These are phyloP conservation scores for Pithys albifrons DNA, from an alignment of 2,113 vertebrate species.

Conservation along the genomic window DNA sequence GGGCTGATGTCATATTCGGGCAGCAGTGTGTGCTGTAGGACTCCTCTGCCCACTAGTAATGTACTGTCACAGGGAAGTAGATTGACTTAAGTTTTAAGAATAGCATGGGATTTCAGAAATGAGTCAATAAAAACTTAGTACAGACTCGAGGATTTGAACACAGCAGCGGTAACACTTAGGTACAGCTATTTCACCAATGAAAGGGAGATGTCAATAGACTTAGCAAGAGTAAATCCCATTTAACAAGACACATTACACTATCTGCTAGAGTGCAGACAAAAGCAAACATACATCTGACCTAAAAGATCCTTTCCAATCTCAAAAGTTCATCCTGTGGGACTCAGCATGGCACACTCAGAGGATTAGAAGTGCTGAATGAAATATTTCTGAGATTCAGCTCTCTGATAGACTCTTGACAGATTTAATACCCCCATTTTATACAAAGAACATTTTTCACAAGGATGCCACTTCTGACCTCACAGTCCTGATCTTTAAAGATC, in stretches of 20 bases:
- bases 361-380: background rate
- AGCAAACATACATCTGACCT: background rate
- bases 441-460: background rate
- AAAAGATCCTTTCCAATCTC: conserved; percentile 17
- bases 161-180: background rate
- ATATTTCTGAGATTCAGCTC: background rate
- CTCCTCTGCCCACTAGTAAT: background rate
- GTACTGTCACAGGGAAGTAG: background rate
- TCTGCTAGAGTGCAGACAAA: background rate
- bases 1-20: background rate
- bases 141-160: background rate
- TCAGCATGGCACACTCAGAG: background rate
- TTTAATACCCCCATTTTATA: background rate
- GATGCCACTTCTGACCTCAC: background rate
- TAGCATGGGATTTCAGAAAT: background rate
- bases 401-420: background rate
- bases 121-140: background rate
- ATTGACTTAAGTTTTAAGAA: background rate
- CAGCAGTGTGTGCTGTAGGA: background rate
- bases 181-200: background rate
- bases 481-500: background rate
- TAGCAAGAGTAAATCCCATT: background rate
- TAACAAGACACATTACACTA: conserved; percentile 1
- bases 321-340: background rate
- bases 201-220: background rate